A percentile compares a stretch with the other conserved stretches of the same genome.
phyloP scores from a whole-genome alignment of 1,140 invertebrate genomes.

The Drosophila parvula region DNA sequence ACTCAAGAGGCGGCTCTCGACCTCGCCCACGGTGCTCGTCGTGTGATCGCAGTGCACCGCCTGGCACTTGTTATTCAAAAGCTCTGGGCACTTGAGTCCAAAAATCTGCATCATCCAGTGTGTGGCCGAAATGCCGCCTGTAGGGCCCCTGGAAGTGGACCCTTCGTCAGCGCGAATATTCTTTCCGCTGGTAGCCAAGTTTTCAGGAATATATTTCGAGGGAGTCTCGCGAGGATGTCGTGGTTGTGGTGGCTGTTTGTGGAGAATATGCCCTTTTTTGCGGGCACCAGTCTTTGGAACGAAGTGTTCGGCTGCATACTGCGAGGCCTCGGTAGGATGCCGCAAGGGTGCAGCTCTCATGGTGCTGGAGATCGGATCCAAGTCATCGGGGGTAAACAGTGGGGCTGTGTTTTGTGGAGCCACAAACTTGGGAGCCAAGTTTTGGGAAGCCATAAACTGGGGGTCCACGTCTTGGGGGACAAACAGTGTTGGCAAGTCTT shows the following conservation, averaged over 20 bases:
- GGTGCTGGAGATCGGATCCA: background rate
- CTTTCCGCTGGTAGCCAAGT: background rate
- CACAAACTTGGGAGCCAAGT: no score
- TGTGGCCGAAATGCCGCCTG: background rate
- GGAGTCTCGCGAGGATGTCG: background rate
- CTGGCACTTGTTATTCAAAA: slow-evolving; percentile 23
- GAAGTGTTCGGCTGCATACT: background rate
- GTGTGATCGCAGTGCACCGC: slow-evolving; percentile 40
- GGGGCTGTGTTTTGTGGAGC: background rate
- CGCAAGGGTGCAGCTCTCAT: background rate
- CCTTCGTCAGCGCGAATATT: background rate
- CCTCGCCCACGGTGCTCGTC: slow-evolving; percentile 10
- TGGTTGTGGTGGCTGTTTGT: slow-evolving; percentile 17
- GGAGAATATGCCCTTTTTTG: background rate
- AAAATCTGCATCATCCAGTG: slow-evolving; percentile 10
- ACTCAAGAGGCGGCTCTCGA: slow-evolving; percentile 14
- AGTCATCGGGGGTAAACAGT: background rate
- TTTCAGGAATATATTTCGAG: background rate
- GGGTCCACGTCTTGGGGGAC: background rate
- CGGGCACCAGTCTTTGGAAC: no score
- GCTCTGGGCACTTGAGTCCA: slow-evolving; percentile 48
- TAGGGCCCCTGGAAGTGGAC: background rate
- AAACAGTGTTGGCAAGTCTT: background rate
- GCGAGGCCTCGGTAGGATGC: background rate
- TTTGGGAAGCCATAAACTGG: background rate